Base-by-base conservation (phyloP, 2,113 vertebrate genomes). In the Tychaedon coryphoeus region DNA sequence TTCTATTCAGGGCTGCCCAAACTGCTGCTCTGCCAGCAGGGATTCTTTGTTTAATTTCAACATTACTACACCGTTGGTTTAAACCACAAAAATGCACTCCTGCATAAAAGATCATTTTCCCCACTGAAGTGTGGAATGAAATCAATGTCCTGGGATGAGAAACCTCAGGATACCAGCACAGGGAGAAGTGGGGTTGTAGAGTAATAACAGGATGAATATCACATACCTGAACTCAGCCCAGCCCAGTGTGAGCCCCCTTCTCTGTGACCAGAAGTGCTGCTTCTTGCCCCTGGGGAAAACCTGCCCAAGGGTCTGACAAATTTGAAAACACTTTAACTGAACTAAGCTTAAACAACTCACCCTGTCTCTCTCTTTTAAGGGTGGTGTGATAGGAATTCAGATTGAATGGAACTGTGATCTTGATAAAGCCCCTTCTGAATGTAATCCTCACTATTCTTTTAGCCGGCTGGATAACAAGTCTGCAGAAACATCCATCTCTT, bases 391-490 rank as follows among this genome's bases (percentile, higher is more conserved):
- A 89, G 99, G 98, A 80, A 97, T 99, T 97, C 97, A 98, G 79
- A 99, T 99, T 26, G 98, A 99, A 67, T 99, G 99, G 99, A 97
- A 98, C 97, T 99, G 99, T 97, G 98, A 99, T 97, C 98, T 99
- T 90, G 99, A 99, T 96, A 99, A 98, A 94, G 98, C 98, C 58
- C 93, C 96, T 54, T 99, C 99, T 17, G 86, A 97, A 70, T 99
- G 99, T 96, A 98, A 98, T 73, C 99, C 99, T 73, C 85, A 95
- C 61, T 99, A 99, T 98, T 98, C 98, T 92, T 99, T 99, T 94
- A 98, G 97, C 70, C 99, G 99, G 31, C 97, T 99, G 97, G 99
- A 99, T 89, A 97, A 97, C 71, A 97, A 95, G 60, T 96, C 96
- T 78, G 57, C 97, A 34, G 98, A 98, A 89, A 97, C 96, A 40